These are phyloP conservation scores for Caranx ignobilis DNA, from an alignment of 2,113 vertebrate genomes.

Conservation along the genomic window DNA sequence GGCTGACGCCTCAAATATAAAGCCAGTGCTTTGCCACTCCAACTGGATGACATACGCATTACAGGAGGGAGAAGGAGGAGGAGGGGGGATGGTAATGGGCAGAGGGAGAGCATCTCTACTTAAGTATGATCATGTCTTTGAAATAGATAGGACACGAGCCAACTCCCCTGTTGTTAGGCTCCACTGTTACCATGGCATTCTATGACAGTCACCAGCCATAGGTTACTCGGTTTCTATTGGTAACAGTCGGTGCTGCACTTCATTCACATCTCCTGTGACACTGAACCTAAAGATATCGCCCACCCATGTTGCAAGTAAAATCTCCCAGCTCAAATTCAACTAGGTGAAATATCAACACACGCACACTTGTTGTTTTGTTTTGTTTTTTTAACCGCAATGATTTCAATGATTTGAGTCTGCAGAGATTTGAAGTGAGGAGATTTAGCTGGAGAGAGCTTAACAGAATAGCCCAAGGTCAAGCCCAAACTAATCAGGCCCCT, in stretches of 20 bases:
- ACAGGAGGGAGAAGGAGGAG: constrained; percentile 25
- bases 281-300: constrained; percentile 21
- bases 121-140: constrained; percentile 61
- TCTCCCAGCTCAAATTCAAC: not conserved
- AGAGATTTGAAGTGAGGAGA: constrained; percentile 58
- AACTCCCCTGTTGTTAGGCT: constrained; percentile 55
- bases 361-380: not conserved
- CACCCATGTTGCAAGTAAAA: constrained; percentile 1
- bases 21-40: constrained; percentile 63
- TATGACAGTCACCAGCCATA: constrained; percentile 66
- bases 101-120: constrained; percentile 48
- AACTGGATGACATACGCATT: constrained; percentile 61
- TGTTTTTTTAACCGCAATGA: not conserved
- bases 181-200: constrained; percentile 74
- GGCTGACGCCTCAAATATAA: constrained; percentile 67
- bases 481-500: constrained; percentile 77
- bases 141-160: constrained; percentile 62
- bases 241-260: constrained; percentile 49
- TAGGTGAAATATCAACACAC: not conserved
- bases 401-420: constrained; percentile 42
- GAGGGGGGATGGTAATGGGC: constrained; percentile 28
- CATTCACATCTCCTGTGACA: constrained; percentile 41
- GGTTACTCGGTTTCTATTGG: constrained; percentile 73
- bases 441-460: constrained; percentile 48
- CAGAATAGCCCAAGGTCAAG: constrained; percentile 73